A percentile compares a stretch with the other conserved stretches of the same genome.
phyloP scores from a whole-genome alignment of 2,888 invertebrate genomes.

The Lepidochitona cinerea region DNA sequence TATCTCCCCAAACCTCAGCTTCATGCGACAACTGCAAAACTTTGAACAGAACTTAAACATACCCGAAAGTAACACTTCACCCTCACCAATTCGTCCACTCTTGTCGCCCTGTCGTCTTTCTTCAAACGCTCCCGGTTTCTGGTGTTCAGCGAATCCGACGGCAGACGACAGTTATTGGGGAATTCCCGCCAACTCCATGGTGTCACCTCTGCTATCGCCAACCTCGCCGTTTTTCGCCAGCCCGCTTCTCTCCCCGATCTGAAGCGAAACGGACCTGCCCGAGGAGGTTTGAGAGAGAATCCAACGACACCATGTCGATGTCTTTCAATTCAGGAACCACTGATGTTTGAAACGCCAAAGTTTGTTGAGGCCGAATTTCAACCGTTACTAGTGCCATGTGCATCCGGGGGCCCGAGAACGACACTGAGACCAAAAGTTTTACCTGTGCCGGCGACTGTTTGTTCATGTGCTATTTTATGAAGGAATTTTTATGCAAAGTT shows the following conservation, averaged over 20 bases:
- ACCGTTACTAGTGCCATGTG: too few relatives aligned
- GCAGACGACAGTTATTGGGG: neutral
- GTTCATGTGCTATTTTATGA: too few relatives aligned
- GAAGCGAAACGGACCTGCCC: too few relatives aligned
- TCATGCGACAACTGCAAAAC: constrained; percentile 83
- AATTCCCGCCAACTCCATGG: neutral
- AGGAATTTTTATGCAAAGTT: too few relatives aligned
- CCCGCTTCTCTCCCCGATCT: neutral
- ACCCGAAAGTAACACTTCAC: neutral
- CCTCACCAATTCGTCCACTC: neutral
- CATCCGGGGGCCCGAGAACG: too few relatives aligned
- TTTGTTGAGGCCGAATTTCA: too few relatives aligned
- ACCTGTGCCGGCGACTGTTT: too few relatives aligned
- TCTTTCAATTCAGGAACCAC: neutral
- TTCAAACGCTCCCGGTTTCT: neutral
- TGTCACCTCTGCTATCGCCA: neutral
- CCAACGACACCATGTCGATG: neutral
- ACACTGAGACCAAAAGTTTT: too few relatives aligned
- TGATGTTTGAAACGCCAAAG: too few relatives aligned
- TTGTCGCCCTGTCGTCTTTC: neutral
- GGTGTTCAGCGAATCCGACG: neutral
- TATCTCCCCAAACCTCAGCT: constrained; percentile 91
- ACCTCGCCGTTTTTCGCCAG: neutral
- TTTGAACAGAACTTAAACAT: neutral
- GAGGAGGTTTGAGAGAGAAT: too few relatives aligned